phyloP scores from a whole-genome alignment of 2,888 invertebrate genomes.

The Cheilosia impressa region DNA sequence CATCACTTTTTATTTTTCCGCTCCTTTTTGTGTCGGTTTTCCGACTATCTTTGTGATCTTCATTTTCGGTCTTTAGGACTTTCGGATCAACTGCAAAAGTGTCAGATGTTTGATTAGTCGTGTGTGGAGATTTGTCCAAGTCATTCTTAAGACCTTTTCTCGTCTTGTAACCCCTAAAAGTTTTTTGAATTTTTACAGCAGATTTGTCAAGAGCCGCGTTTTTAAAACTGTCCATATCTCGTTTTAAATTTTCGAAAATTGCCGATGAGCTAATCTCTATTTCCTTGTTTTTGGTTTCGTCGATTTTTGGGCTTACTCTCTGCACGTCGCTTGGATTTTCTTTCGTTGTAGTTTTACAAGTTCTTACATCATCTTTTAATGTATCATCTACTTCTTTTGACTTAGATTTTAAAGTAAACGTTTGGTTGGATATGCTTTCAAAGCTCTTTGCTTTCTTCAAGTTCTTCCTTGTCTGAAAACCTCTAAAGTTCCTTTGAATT shows the following conservation, averaged over 20 bases:
- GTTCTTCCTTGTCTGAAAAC: slow-evolving; percentile 56
- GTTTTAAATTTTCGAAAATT: slow-evolving; percentile 3
- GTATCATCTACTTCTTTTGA: background rate
- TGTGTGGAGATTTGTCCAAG: background rate
- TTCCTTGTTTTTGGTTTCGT: background rate
- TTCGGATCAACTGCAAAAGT: too few species aligned
- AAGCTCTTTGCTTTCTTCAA: background rate
- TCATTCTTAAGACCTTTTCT: slow-evolving; percentile 32
- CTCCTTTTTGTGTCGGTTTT: too few species aligned
- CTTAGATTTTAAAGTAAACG: background rate
- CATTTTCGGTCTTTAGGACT: too few species aligned
- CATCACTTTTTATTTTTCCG: slow-evolving; percentile 10
- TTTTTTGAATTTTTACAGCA: slow-evolving; percentile 71
- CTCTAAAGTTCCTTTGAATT: slow-evolving; percentile 75
- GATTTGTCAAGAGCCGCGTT: slow-evolving; percentile 44
- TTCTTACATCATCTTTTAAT: background rate
- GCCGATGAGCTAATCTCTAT: too few species aligned
- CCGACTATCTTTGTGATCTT: too few species aligned
- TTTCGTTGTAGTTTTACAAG: background rate
- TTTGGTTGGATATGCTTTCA: background rate
- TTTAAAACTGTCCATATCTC: background rate
- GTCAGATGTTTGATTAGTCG: too few species aligned
- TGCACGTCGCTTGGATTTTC: background rate
- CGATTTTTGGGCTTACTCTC: background rate
- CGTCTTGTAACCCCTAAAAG: slow-evolving; percentile 67